Evolutionary conservation across 2,797 vertebrate genomes (phyloP).

Genomic region (Tiaroga cobitis): DNA sequence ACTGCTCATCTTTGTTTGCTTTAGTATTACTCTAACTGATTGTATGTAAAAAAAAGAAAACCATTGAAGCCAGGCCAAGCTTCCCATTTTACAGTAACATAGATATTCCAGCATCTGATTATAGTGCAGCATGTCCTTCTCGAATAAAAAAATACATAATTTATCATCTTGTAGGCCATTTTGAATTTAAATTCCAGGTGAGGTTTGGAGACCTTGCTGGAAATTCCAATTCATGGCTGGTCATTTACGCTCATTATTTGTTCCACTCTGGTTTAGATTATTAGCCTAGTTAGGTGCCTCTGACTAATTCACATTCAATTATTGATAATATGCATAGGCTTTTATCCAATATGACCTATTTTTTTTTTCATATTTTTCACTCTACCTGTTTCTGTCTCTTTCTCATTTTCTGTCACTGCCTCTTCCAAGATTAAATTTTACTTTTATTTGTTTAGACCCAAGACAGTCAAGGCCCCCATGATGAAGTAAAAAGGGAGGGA

Average conservation of each 20-base stretch:
- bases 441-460: not conserved
- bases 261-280: not conserved
- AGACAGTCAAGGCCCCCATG: not conserved
- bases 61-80: not conserved
- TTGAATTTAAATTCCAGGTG: not conserved
- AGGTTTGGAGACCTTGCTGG: not conserved
- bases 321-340: not conserved
- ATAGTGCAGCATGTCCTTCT: not conserved
- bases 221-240: not conserved
- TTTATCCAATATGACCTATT: not conserved
- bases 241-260: not conserved
- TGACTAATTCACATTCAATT: not conserved
- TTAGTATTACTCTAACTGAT: not conserved
- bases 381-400: no score
- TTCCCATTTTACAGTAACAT: not conserved
- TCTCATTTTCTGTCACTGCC: not conserved
- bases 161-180: not conserved
- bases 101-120: not conserved
- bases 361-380: not conserved
- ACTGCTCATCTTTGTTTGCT: not conserved
- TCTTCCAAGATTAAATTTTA: no score
- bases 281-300: not conserved
- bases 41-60: not conserved
- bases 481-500: not conserved
- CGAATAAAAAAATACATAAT: not conserved